Conservation (phyloP, 2,797 vertebrate genomes). For the Synaphobranchus kaupii region DNA sequence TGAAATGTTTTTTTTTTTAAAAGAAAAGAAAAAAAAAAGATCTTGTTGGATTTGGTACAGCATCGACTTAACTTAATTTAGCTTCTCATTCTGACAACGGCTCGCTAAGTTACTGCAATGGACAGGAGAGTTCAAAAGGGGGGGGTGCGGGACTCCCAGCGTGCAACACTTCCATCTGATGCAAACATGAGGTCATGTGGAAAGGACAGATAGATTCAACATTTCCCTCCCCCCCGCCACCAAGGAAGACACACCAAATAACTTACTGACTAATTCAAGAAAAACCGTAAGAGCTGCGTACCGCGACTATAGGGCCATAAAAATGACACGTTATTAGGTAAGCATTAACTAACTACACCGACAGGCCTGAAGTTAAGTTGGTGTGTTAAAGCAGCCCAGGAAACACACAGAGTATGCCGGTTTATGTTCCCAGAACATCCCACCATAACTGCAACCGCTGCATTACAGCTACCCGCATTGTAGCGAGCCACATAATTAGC, state of each 20-base stretch:
- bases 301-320: neutral
- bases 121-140: neutral
- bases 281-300: neutral
- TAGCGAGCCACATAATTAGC: too few relatives aligned
- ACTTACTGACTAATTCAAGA: neutral
- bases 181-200: neutral
- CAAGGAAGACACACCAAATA: neutral
- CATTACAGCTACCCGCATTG: too few relatives aligned
- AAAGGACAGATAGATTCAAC: neutral
- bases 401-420: neutral
- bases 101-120: neutral
- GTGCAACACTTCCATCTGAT: neutral
- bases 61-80: neutral
- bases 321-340: neutral
- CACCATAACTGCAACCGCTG: too few relatives aligned
- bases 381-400: neutral
- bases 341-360: neutral
- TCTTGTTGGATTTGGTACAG: neutral
- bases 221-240: neutral
- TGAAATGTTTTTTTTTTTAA: too few relatives aligned
- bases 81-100: neutral
- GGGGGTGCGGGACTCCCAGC: neutral
- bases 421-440: neutral
- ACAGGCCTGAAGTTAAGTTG: too few relatives aligned
- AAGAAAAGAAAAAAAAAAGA: too few relatives aligned